Evolutionary conservation across 2,888 invertebrate genomes (phyloP).

Genomic region (Anthophora plumipes): DNA sequence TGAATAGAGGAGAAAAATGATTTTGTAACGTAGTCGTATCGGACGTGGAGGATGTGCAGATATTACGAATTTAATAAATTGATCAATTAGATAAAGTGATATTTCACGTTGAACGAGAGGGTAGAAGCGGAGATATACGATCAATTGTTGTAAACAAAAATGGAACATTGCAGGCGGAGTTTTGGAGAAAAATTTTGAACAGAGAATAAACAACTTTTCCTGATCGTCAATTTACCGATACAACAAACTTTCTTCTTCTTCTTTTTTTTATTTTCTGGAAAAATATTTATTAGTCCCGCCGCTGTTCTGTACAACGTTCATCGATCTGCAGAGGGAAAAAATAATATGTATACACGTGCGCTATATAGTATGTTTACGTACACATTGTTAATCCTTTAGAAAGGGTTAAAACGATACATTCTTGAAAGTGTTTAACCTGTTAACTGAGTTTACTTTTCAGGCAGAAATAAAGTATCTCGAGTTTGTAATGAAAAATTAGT

Average conservation of each 20-base stretch:
- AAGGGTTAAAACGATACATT: too few relatives aligned
- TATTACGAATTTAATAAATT: neutral
- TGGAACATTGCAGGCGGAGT: neutral
- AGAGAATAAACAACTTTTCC: constrained; percentile 14
- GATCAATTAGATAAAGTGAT: neutral
- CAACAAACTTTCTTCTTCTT: neutral
- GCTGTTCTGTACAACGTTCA: neutral
- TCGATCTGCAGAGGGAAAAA: neutral
- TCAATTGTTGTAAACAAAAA: constrained; percentile 43
- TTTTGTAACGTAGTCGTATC: neutral
- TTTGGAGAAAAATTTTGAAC: neutral
- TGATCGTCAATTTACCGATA: neutral
- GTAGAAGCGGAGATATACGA: neutral
- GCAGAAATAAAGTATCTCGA: too few relatives aligned
- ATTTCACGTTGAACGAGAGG: neutral
- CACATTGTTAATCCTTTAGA: too few relatives aligned
- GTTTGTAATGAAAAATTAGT: too few relatives aligned
- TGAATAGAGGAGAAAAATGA: too few relatives aligned
- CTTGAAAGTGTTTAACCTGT: too few relatives aligned
- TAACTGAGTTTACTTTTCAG: too few relatives aligned
- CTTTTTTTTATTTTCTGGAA: constrained; percentile 1
- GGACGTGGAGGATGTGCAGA: neutral
- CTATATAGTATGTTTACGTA: too few relatives aligned
- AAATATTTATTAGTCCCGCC: constrained; percentile 7
- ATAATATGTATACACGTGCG: neutral